Percentiles rank a stretch among this genome's conserved stretches.
Evolutionary conservation across 1,140 invertebrate genomes (phyloP).

Genomic region (Caerostris extrusa): DNA sequence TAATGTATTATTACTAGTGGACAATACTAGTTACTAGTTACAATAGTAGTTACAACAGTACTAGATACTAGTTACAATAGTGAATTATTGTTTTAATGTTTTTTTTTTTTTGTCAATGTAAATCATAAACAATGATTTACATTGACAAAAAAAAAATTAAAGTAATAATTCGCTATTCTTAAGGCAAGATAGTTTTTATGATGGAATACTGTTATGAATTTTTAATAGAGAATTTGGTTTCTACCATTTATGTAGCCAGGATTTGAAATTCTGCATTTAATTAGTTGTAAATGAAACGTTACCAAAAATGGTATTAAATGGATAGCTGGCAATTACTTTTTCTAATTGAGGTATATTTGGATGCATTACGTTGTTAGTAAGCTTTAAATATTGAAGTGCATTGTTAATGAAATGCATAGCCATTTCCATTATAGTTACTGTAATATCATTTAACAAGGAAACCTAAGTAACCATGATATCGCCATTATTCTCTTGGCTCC

Average conservation of each 20-base stretch:
- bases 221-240: too few species aligned
- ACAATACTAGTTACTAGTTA: too few species aligned
- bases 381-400: conserved; percentile 14
- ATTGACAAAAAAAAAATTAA: too few species aligned
- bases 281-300: conserved; percentile 14
- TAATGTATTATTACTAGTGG: too few species aligned
- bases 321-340: not conserved
- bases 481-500: not conserved
- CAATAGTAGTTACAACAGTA: too few species aligned
- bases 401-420: not conserved
- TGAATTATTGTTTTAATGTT: too few species aligned
- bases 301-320: not conserved
- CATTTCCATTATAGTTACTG: not conserved
- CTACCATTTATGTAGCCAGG: not conserved
- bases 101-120: too few species aligned
- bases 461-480: not conserved
- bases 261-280: not conserved
- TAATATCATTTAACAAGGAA: conserved; percentile 11
- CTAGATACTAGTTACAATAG: too few species aligned
- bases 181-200: too few species aligned
- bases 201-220: too few species aligned
- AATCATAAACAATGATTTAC: too few species aligned
- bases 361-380: not conserved
- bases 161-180: too few species aligned
- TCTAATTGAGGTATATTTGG: not conserved